phyloP scores from a whole-genome alignment of 2,888 invertebrate genomes.

The Cephus rjabovi region DNA sequence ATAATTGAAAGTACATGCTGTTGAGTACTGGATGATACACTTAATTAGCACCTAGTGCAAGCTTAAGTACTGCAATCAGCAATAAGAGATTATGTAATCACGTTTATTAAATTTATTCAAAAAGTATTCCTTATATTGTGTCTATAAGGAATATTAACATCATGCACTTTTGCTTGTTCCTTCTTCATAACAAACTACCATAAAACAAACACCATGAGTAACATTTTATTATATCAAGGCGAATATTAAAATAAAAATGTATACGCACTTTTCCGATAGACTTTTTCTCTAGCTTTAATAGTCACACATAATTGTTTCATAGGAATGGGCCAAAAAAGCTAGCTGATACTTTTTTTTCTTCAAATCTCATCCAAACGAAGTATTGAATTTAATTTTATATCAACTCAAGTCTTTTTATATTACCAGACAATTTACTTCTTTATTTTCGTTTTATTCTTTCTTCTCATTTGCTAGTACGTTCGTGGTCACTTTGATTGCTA shows the following conservation, averaged over 20 bases:
- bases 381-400: background rate
- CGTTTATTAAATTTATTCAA: background rate
- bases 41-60: background rate
- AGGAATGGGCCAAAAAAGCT: slow-evolving; percentile 11
- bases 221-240: background rate
- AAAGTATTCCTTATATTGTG: background rate
- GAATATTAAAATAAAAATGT: no score
- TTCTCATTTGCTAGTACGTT: slow-evolving; percentile 46
- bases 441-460: slow-evolving; percentile 42
- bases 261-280: no score
- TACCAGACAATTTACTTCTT: background rate
- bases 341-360: background rate
- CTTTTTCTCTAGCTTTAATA: background rate
- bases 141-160: background rate
- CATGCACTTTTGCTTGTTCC: background rate
- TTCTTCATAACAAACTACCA: background rate
- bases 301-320: slow-evolving; percentile 5
- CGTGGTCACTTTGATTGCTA: slow-evolving; percentile 55
- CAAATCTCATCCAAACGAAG: background rate
- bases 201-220: background rate
- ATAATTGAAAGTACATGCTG: background rate
- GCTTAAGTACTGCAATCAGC: background rate
- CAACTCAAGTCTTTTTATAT: background rate
- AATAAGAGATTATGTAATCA: background rate
- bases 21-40: background rate